Percentiles rank a stretch among this genome's conserved stretches.
Evolutionary conservation across 2,113 vertebrate species (phyloP).

Genomic region (Spilogale gracilis): DNA sequence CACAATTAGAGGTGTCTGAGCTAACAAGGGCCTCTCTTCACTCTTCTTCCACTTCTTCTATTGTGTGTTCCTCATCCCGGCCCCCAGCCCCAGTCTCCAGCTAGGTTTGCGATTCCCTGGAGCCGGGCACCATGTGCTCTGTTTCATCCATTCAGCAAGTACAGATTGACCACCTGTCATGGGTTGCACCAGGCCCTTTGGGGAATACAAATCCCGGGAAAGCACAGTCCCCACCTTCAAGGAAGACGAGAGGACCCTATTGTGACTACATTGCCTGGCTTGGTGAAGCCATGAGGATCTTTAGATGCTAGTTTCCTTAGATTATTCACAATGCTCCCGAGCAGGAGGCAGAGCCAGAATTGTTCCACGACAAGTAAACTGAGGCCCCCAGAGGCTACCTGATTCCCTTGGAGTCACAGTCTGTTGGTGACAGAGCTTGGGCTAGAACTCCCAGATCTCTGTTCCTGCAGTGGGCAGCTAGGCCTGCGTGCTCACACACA

Average conservation of each 20-base stretch:
- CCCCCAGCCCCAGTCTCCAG: background rate
- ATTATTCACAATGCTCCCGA: background rate
- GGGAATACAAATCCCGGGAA: slow-evolving; percentile 24
- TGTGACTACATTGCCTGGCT: background rate
- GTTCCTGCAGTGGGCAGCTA: background rate
- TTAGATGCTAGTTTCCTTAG: background rate
- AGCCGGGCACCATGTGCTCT: slow-evolving; percentile 37
- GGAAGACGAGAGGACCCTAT: background rate
- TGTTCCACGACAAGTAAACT: background rate
- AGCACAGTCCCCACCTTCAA: background rate
- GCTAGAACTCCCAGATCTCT: background rate
- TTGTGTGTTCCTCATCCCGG: background rate
- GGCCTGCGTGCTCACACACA: background rate
- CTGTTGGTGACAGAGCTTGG: background rate
- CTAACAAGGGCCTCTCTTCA: background rate
- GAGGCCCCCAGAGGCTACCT: background rate
- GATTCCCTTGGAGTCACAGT: background rate
- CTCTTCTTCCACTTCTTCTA: slow-evolving; percentile 62
- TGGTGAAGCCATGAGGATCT: background rate
- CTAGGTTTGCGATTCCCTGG: background rate
- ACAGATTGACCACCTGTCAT: slow-evolving; percentile 55
- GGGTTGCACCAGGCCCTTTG: background rate
- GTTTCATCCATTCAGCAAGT: slow-evolving; percentile 45
- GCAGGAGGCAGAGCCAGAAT: background rate
- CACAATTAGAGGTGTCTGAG: slow-evolving; percentile 73